phyloP scores from a whole-genome alignment of 2,797 vertebrate species.

The Peromyscus attwateri region DNA sequence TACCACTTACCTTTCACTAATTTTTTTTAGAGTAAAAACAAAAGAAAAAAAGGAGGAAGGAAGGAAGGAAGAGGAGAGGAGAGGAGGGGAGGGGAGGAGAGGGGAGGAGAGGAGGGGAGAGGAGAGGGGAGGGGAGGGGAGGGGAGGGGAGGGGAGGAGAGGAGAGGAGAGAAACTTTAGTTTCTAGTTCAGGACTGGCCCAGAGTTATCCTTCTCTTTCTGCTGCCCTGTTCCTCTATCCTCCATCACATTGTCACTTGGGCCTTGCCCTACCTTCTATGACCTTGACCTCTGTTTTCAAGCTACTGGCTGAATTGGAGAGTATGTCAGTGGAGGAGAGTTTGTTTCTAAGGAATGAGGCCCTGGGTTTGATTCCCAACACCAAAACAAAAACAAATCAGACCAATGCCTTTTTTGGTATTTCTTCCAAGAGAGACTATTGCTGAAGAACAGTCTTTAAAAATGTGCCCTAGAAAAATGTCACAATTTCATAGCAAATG shows the following conservation, averaged over 20 bases:
- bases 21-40: neutral
- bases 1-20: neutral
- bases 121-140: neutral
- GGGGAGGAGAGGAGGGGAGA: neutral
- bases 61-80: too few relatives aligned
- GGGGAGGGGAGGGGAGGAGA: too few relatives aligned
- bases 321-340: neutral
- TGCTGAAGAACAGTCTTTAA: slow-evolving; percentile 16
- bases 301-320: neutral
- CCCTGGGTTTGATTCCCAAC: neutral
- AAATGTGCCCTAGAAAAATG: neutral
- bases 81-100: fast-evolving
- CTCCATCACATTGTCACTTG: neutral
- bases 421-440: neutral
- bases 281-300: neutral
- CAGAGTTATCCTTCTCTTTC: neutral
- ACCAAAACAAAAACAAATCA: neutral
- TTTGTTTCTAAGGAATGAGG: neutral
- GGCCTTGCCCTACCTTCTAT: neutral
- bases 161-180: too few relatives aligned
- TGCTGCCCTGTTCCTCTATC: neutral
- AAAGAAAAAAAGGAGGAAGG: neutral
- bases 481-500: neutral
- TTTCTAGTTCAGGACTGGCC: neutral
- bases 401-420: neutral